Percentiles rank a stretch among this genome's conserved stretches.
These are phyloP conservation scores for Ciconia nigra DNA, from an alignment of 2,797 vertebrate genomes.

Conservation along the genomic window DNA sequence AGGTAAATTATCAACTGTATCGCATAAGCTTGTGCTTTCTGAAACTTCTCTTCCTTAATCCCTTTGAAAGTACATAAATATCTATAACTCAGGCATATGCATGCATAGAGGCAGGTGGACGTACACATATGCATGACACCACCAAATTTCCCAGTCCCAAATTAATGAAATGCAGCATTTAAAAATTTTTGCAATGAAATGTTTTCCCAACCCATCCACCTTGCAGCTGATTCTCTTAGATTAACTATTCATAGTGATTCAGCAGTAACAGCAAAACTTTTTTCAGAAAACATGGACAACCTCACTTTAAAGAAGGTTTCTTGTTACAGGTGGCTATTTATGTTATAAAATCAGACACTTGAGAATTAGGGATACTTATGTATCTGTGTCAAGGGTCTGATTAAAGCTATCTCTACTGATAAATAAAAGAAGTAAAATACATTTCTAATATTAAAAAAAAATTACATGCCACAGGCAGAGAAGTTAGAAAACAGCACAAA, in stretches of 20 bases:
- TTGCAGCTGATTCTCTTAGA: background rate
- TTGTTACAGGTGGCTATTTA: background rate
- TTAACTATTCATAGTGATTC: background rate
- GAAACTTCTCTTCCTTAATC: background rate
- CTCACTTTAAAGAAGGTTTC: background rate
- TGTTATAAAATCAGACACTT: background rate
- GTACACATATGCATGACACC: background rate
- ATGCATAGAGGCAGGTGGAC: background rate
- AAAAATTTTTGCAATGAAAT: background rate
- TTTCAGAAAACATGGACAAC: background rate
- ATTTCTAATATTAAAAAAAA: background rate
- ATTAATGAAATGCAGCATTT: background rate
- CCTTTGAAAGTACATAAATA: conserved; percentile 3
- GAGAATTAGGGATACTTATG: background rate
- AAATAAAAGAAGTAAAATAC: background rate
- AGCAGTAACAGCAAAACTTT: background rate
- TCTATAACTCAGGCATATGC: background rate
- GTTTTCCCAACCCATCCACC: background rate
- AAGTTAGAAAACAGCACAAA: background rate
- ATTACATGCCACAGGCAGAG: background rate
- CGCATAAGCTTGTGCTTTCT: background rate
- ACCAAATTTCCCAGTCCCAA: background rate
- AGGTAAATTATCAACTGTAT: background rate
- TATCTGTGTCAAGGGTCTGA: background rate
- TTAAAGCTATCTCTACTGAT: background rate